Conservation (phyloP, 2,113 vertebrate species). For the Cairina moschata region DNA sequence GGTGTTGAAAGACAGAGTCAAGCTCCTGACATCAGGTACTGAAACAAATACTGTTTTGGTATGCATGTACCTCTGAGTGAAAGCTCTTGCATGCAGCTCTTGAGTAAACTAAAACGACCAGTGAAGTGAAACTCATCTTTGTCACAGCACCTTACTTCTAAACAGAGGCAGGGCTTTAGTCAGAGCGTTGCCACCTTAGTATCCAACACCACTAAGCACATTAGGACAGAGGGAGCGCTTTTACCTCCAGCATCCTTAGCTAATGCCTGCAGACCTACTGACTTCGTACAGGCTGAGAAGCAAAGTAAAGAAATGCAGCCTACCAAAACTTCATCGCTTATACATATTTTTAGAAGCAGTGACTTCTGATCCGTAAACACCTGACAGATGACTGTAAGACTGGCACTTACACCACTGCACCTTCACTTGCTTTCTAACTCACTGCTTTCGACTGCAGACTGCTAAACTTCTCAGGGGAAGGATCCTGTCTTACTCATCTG, state of each 20-base stretch:
- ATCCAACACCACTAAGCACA: background rate
- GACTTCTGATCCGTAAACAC: background rate
- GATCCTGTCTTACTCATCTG: background rate
- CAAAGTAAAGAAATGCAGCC: background rate
- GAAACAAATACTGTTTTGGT: background rate
- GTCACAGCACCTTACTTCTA: background rate
- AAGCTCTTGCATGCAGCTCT: background rate
- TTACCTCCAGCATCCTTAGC: background rate
- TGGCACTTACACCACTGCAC: background rate
- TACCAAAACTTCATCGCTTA: background rate
- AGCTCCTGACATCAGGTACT: background rate
- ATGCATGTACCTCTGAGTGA: background rate
- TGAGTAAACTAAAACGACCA: background rate
- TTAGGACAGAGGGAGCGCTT: background rate
- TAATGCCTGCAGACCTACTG: background rate
- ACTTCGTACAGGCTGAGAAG: background rate
- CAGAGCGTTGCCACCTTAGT: background rate
- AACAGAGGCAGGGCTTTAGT: background rate
- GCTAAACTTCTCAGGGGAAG: background rate
- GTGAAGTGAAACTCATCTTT: background rate
- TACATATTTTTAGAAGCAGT: background rate
- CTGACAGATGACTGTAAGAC: background rate
- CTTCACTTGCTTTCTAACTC: background rate
- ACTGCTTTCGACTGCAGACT: background rate
- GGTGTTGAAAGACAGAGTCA: slow-evolving; percentile 18